phyloP scores from a whole-genome alignment of 2,888 invertebrate genomes.

The Hypercompe scribonia region DNA sequence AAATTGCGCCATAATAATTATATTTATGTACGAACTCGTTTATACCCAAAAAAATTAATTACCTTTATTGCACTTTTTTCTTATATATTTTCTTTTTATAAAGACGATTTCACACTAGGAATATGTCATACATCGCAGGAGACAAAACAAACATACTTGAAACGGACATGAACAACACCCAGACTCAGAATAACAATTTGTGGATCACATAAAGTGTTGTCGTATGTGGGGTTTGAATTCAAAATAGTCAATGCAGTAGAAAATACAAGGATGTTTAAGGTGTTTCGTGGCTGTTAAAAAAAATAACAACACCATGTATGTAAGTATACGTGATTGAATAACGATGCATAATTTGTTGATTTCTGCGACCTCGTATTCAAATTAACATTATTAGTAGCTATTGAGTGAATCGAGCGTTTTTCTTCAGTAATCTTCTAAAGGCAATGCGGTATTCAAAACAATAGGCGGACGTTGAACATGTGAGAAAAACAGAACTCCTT shows the following conservation, averaged over 20 bases:
- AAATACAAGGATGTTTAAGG: background rate
- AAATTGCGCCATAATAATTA: constrained; percentile 5
- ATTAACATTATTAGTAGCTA: constrained; percentile 60
- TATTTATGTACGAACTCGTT: background rate
- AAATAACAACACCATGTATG: background rate
- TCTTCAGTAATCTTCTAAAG: constrained; percentile 54
- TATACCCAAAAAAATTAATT: background rate
- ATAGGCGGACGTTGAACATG: constrained; percentile 77
- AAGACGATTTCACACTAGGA: background rate
- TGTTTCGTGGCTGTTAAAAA: background rate
- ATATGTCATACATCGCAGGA: background rate
- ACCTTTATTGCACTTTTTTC: background rate
- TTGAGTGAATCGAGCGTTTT: constrained; percentile 59
- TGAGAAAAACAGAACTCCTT: constrained; percentile 66
- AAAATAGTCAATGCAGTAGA: background rate
- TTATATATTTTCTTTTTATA: background rate
- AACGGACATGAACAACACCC: too few relatives aligned
- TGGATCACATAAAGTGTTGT: too few relatives aligned
- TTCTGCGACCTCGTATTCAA: constrained; percentile 65
- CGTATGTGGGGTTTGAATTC: background rate
- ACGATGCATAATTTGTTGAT: constrained; percentile 50
- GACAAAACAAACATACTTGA: too few relatives aligned
- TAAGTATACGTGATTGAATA: constrained; percentile 16
- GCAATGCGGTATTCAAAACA: constrained; percentile 58
- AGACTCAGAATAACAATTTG: too few relatives aligned